Conservation (phyloP, 1,140 invertebrate species). For the Nymphalis io region DNA sequence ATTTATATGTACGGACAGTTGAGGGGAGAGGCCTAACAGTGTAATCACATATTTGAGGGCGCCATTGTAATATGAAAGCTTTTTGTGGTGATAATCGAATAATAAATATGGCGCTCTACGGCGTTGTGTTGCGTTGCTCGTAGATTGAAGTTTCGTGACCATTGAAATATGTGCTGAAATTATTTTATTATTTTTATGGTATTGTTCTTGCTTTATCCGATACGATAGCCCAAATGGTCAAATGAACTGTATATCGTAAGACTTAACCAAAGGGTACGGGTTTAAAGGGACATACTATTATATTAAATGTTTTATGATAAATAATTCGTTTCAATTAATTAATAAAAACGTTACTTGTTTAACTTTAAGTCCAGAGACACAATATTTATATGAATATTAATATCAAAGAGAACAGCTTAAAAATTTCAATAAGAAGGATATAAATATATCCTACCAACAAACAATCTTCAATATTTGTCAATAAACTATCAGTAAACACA, state of each 20-base stretch:
- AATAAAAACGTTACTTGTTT: no score
- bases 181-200: no score
- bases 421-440: background rate
- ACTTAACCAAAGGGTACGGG: no score
- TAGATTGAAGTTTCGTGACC: background rate
- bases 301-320: no score
- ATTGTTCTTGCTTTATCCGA: no score
- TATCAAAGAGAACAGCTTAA: background rate
- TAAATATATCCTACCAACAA: background rate
- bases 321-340: no score
- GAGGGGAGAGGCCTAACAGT: conserved; percentile 21
- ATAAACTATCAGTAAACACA: conserved; percentile 18
- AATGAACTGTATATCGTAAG: no score
- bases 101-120: conserved; percentile 26
- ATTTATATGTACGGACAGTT: conserved; percentile 33
- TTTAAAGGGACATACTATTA: no score
- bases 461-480: conserved; percentile 8
- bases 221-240: no score
- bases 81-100: conserved; percentile 37
- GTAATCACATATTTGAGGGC: conserved; percentile 26
- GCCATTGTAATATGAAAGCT: conserved; percentile 26
- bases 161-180: background rate
- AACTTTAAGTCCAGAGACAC: no score
- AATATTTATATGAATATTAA: background rate
- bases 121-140: background rate